Evolutionary conservation across 2,888 invertebrate genomes (phyloP).

Genomic region (Eurytoma californica): DNA sequence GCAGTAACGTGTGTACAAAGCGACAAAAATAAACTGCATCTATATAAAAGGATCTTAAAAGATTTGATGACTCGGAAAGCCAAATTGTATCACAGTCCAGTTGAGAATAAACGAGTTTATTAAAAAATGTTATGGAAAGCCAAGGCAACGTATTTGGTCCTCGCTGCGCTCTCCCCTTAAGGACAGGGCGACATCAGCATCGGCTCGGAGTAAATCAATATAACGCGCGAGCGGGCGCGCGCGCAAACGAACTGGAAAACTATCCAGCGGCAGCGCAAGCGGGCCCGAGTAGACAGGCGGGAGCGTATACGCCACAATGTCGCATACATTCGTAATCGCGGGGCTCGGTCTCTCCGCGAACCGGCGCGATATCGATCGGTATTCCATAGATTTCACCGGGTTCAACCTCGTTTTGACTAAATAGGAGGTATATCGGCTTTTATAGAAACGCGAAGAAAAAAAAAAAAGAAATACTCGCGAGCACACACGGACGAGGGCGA

Average conservation of each 20-base stretch:
- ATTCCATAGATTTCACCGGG: slow-evolving; percentile 69
- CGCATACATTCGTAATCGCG: slow-evolving; percentile 34
- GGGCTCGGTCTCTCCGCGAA: not conserved
- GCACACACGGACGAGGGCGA: not conserved
- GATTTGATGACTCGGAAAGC: too few relatives aligned
- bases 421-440: slow-evolving; percentile 69
- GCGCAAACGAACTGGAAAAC: not conserved
- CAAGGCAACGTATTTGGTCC: too few relatives aligned
- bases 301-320: not conserved
- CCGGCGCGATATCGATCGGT: slow-evolving; percentile 67
- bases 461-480: slow-evolving; percentile 6
- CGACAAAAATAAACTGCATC: too few relatives aligned
- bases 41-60: too few relatives aligned
- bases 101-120: too few relatives aligned
- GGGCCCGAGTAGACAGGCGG: not conserved
- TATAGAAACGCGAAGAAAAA: slow-evolving; percentile 59
- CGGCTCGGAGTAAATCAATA: slow-evolving; percentile 31
- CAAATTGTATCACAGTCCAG: too few relatives aligned
- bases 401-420: slow-evolving; percentile 69
- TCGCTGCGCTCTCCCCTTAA: slow-evolving; percentile 16
- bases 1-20: too few relatives aligned
- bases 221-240: not conserved
- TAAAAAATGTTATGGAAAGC: too few relatives aligned
- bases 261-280: not conserved
- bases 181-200: not conserved